Evolutionary conservation across 2,113 vertebrate species (phyloP).

Genomic region (Nesogale talazaci): DNA sequence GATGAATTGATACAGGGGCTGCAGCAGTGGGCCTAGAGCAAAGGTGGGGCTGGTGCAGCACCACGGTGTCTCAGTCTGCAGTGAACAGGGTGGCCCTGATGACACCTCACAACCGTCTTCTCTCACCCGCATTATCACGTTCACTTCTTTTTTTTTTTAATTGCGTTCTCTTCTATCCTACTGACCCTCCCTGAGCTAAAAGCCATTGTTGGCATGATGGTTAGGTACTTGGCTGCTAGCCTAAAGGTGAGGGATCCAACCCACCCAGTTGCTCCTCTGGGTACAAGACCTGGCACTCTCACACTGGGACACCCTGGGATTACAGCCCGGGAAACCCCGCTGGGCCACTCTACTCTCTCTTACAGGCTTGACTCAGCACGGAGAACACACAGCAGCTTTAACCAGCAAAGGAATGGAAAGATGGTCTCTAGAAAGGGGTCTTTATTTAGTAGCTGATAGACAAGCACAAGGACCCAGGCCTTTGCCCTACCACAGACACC

Average conservation of each 20-base stretch:
- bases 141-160: background rate
- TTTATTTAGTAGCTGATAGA: accelerated
- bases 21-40: too few species aligned
- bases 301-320: too few species aligned
- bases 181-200: background rate
- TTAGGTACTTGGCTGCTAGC: too few species aligned
- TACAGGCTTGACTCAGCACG: background rate
- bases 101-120: too few species aligned
- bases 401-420: background rate
- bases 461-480: background rate
- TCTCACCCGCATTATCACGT: background rate
- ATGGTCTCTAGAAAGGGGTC: background rate
- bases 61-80: too few species aligned
- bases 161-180: too few species aligned
- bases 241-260: too few species aligned
- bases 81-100: too few species aligned
- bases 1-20: too few species aligned
- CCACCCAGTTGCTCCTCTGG: background rate
- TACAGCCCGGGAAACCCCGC: background rate
- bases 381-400: background rate
- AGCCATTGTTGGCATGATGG: too few species aligned
- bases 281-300: too few species aligned
- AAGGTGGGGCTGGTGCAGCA: too few species aligned
- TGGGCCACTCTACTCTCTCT: background rate
- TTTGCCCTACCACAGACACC: background rate